Evolutionary conservation across 1,140 invertebrate genomes (phyloP), one percentile per base, ranked within the genome.

Genomic region (Hypothenemus hampei): DNA sequence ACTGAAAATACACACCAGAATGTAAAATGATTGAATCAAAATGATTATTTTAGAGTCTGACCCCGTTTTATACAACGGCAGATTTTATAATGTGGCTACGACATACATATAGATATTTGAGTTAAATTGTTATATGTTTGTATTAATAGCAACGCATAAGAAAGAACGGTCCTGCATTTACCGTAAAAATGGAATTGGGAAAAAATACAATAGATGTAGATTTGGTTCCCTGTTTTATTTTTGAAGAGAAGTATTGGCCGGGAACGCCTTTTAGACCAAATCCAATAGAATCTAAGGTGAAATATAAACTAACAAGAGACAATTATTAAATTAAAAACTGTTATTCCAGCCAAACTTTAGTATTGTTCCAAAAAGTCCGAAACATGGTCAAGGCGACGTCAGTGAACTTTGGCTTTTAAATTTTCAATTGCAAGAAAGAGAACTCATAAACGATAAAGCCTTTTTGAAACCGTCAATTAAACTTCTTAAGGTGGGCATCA

Each of bases 361-460:
- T 16, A 49, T 57, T 8, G 57, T 62, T 21, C 57, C 60, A 4
- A 62, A 62, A 37, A 49, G 48, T 2, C 50, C 39, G 10, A 56
- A 62, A 13, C 13, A 7, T 5, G 31, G 24, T 3, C 7, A 23
- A 6, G 20, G 16, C 4, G 13, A 40, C 11, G 8, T 13, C 36
- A 11, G 55, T 15, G 29, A 46, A 10, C 63, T 62, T 36, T 68
- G 66, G 65, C 43, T 64, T 47, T 43, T 67, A 16, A 66, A 64
- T 2, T 67, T 65, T 33, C 66, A 67, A 56, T 62, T 63, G 46
- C 66, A 67, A 40, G 66, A 67, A 60, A 59, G 60, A 22, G 52
- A 48, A 13, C 8, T 67, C 3, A 53, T 48, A 4, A 58, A 61
- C 26, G 15, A 33, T 4, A 47, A 31, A 7, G 36, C n/a, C 10